A percentile compares a stretch with the other conserved stretches of the same genome.
These are phyloP conservation scores for Drosophila repletoides DNA, from an alignment of 1,140 invertebrate genomes.

Conservation along the genomic window DNA sequence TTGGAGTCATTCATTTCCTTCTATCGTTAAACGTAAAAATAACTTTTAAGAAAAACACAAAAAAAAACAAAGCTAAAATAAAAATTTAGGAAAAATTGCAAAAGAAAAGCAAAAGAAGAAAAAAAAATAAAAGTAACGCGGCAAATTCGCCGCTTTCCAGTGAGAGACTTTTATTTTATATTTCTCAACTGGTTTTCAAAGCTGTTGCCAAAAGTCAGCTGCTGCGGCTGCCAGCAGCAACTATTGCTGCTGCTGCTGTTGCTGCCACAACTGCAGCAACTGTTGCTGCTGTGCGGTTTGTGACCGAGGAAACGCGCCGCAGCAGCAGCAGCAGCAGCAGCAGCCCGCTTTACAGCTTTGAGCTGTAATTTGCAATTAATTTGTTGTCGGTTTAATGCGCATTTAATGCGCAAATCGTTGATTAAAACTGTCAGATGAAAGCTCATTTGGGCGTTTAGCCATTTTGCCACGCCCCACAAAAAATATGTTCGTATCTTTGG, in stretches of 20 bases:
- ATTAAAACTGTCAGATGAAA: slow-evolving; percentile 53
- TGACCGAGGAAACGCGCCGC: slow-evolving; percentile 57
- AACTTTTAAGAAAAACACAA: slow-evolving; percentile 28
- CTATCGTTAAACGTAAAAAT: slow-evolving; percentile 61
- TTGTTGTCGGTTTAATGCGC: slow-evolving; percentile 63
- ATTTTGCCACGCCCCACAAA: slow-evolving; percentile 8
- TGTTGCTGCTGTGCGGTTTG: slow-evolving; percentile 15
- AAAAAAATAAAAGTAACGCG: slow-evolving; percentile 46
- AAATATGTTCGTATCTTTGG: neutral
- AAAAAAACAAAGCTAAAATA: slow-evolving; percentile 12
- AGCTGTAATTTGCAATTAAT: slow-evolving; percentile 74
- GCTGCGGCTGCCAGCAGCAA: slow-evolving; percentile 46
- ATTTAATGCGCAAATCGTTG: slow-evolving; percentile 65
- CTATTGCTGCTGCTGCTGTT: slow-evolving; percentile 30
- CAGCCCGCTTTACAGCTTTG: slow-evolving; percentile 27
- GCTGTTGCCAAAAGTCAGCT: slow-evolving; percentile 50
- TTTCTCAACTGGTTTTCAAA: slow-evolving; percentile 44
- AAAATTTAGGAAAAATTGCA: slow-evolving; percentile 41
- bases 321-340: slow-evolving; percentile 1
- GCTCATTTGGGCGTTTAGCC: slow-evolving; percentile 51
- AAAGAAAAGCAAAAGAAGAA: slow-evolving; percentile 14
- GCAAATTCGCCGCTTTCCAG: slow-evolving; percentile 56
- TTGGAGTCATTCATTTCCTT: slow-evolving; percentile 74
- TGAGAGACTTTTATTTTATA: slow-evolving; percentile 56
- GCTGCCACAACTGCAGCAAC: slow-evolving; percentile 23